phyloP scores from a whole-genome alignment of 2,113 vertebrate species.

The Cyprinodon tularosa region DNA sequence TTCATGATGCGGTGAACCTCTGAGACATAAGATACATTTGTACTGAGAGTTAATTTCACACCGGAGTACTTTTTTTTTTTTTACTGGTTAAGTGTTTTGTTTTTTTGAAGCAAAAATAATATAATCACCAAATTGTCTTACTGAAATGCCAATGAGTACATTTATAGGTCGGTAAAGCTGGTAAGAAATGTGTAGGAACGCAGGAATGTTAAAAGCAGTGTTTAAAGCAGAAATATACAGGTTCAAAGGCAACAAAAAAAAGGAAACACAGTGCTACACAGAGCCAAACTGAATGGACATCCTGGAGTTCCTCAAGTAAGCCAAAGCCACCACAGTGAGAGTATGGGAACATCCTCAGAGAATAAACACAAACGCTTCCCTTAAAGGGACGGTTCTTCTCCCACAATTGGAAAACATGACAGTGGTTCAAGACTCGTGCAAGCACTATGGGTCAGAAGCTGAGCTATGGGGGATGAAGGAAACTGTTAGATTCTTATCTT shows the following conservation, averaged over 20 bases:
- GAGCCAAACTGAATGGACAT: conserved; percentile 33
- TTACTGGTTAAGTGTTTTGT: no score
- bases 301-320: conserved; percentile 53
- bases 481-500: conserved; percentile 54
- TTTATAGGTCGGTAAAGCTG: no score
- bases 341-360: conserved; percentile 41
- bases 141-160: no score
- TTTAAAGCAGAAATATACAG: not conserved
- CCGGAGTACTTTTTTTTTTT: no score
- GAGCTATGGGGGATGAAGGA: conserved; percentile 7
- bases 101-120: no score
- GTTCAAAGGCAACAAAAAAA: conserved; percentile 14
- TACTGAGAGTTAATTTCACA: no score
- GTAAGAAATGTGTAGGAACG: no score
- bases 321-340: conserved; percentile 14
- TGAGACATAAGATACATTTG: no score
- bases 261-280: conserved; percentile 37
- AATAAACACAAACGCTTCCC: conserved; percentile 60
- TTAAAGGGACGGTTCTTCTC: conserved; percentile 41
- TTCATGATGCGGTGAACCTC: no score
- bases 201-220: no score
- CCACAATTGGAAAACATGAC: conserved; percentile 62
- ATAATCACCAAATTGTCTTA: no score
- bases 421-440: conserved; percentile 46
- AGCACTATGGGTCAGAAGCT: conserved; percentile 22